phyloP scores from a whole-genome alignment of 1,140 invertebrate species.

The Formica selysi region DNA sequence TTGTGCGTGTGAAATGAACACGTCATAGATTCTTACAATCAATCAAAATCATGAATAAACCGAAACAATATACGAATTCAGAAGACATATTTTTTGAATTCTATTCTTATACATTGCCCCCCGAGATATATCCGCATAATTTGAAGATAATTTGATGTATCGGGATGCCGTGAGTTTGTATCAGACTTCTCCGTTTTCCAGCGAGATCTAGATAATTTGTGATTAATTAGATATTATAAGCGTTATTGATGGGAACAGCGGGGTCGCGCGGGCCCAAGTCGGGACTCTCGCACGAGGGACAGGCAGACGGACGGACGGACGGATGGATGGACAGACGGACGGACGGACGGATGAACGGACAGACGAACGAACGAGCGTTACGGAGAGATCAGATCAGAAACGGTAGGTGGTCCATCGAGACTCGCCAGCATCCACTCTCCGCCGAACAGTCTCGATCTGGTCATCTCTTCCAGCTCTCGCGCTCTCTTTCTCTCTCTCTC shows the following conservation, averaged over 20 bases:
- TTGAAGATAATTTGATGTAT: constrained; percentile 41
- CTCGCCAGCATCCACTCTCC: constrained; percentile 74
- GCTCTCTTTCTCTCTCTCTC: constrained; percentile 9
- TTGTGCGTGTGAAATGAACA: constrained; percentile 7
- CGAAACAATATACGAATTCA: neutral
- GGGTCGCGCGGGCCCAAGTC: constrained; percentile 68
- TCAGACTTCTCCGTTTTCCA: constrained; percentile 48
- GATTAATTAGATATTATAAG: constrained; percentile 86
- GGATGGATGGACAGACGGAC: constrained; percentile 73
- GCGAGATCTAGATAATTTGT: constrained; percentile 85
- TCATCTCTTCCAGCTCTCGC: constrained; percentile 57
- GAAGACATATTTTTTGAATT: neutral
- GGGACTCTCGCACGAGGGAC: constrained; percentile 64
- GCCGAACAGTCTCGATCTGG: constrained; percentile 54
- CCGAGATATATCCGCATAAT: constrained; percentile 40
- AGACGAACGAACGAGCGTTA: constrained; percentile 80
- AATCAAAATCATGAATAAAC: neutral
- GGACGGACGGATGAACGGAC: too few species aligned
- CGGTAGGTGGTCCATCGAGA: constrained; percentile 86
- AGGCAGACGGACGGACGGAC: constrained; percentile 72
- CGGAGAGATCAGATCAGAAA: constrained; percentile 84
- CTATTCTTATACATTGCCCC: neutral
- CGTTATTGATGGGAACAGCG: constrained; percentile 85
- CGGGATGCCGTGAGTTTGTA: neutral
- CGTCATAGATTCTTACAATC: neutral